A percentile compares a stretch with the other conserved stretches of the same genome.
Evolutionary conservation across 2,888 invertebrate genomes (phyloP).

Genomic region (Oscheius sp.): DNA sequence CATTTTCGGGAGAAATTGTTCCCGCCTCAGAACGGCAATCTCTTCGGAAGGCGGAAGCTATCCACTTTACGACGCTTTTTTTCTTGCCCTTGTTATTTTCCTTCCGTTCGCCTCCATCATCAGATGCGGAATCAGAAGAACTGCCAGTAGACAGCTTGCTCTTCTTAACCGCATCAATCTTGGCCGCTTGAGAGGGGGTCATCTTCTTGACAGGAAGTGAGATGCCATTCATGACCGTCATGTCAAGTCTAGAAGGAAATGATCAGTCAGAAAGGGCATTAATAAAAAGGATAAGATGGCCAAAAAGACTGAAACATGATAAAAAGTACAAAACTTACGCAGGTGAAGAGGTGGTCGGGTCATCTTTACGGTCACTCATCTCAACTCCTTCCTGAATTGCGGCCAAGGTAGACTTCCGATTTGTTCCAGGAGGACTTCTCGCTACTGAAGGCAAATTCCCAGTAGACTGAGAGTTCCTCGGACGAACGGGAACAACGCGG

Average conservation of each 20-base stretch:
- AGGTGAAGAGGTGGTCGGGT: constrained; percentile 11
- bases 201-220: constrained; percentile 33
- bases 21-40: constrained; percentile 27
- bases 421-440: constrained; percentile 47
- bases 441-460: constrained; percentile 54
- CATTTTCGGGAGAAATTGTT: constrained; percentile 40
- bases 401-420: constrained; percentile 53
- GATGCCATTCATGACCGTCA: constrained; percentile 14
- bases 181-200: constrained; percentile 36
- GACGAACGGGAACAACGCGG: constrained; percentile 46
- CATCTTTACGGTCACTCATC: constrained; percentile 17
- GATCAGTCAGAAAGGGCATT: constrained; percentile 11
- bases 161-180: constrained; percentile 35
- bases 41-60: constrained; percentile 49
- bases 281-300: constrained; percentile 6
- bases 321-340: not conserved
- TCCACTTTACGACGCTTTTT: constrained; percentile 52
- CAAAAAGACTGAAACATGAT: not conserved
- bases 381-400: constrained; percentile 68
- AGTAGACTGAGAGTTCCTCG: constrained; percentile 48
- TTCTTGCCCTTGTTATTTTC: constrained; percentile 43
- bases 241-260: constrained; percentile 13
- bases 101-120: constrained; percentile 38
- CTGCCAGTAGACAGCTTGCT: constrained; percentile 18
- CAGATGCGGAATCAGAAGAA: constrained; percentile 30